A percentile compares a stretch with the other conserved stretches of the same genome.
These are phyloP conservation scores for Actenoides hombroni DNA, from an alignment of 2,113 vertebrate species.

Conservation along the genomic window DNA sequence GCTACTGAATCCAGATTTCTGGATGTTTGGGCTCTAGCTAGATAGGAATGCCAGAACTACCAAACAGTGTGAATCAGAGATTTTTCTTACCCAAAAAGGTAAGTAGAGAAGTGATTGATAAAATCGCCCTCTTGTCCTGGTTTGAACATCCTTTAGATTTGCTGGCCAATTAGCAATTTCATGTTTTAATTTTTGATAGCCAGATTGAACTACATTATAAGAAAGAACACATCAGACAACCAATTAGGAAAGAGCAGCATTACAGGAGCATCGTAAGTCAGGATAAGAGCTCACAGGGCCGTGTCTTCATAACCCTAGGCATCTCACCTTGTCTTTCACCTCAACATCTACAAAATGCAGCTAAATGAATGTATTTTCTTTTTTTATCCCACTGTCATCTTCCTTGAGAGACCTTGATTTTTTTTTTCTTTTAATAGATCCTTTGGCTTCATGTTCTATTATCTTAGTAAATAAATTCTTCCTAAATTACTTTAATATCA, in stretches of 20 bases:
- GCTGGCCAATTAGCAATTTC: neutral
- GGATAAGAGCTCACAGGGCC: neutral
- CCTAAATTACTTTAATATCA: neutral
- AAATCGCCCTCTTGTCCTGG: neutral
- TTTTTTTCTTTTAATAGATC: neutral
- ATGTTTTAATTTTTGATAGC: neutral
- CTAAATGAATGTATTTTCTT: neutral
- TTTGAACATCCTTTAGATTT: neutral
- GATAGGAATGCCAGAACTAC: neutral
- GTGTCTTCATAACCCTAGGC: neutral
- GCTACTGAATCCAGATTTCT: neutral
- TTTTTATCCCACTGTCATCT: neutral
- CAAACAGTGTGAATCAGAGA: neutral
- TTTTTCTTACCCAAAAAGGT: neutral
- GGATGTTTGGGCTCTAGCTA: neutral
- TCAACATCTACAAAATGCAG: neutral
- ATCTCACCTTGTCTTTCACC: constrained; percentile 12
- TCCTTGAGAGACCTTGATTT: neutral
- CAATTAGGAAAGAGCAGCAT: neutral
- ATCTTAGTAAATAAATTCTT: constrained; percentile 9
- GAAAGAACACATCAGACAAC: neutral
- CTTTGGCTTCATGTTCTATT: constrained; percentile 6
- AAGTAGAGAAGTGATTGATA: neutral
- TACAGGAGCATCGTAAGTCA: neutral
- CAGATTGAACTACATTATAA: neutral